Evolutionary conservation across 2,113 vertebrate species (phyloP), one percentile per base, ranked within the genome.

Genomic region (Prinia subflava): DNA sequence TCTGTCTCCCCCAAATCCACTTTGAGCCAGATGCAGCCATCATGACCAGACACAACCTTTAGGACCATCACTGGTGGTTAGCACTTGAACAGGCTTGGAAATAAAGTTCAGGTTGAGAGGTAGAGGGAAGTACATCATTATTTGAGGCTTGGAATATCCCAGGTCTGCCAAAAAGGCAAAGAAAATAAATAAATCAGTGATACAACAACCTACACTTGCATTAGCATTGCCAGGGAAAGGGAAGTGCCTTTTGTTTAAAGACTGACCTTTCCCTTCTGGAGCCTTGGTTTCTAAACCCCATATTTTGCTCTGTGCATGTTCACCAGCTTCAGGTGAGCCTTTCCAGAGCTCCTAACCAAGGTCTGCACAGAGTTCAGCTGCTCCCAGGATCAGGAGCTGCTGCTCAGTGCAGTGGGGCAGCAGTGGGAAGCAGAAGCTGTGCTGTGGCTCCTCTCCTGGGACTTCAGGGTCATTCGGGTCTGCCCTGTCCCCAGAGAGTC

Each of bases 321-420:
- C 67, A 50, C 21, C 53, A 67, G 49, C 22, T n/a, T 53, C 79
- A 65, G 9, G 28, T 9, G 49, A 90, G n/a, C 17, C 60, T 70
- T 90, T 31, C 39, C 50, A 73, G 76, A 42, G 16, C 27, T 17
- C 52, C 4, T 9, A 25, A 67, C 41, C 67, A 69, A 35, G 27
- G 23, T 21, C 53, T 53, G 37, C 2, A 0, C 0, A 9, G 44
- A 68, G 15, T 5, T 84, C 52, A 28, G 46, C 57, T 75, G 19
- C 23, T 59, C 31, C 71, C 64, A 63, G n/a, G 11, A 14, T 39
- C 56, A 17, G 23, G 27, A 87, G 35, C 35, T 79, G 83, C 69
- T 83, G 71, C 87, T n/a, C 60, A 57, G 59, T 2, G 41, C 50
- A 49, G 33, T 9, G 59, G 55, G 7, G 6, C 35, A 33, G 30